Percentiles rank a stretch among this genome's conserved stretches.
These are phyloP conservation scores for Odontamblyopus rebecca DNA, from an alignment of 2,797 vertebrate genomes.

Conservation along the genomic window DNA sequence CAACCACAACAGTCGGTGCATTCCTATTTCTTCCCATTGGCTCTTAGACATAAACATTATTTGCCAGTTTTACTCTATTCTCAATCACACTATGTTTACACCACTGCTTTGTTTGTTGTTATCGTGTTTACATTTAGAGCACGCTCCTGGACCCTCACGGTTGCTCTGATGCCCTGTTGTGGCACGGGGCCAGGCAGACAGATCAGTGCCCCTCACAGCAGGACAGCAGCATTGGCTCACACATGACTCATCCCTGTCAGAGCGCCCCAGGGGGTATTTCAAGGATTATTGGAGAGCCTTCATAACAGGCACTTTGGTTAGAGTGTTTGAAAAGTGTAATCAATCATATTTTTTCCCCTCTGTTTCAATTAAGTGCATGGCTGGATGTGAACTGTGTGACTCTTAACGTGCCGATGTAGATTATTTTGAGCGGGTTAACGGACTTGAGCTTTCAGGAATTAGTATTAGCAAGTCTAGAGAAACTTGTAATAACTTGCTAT, in stretches of 20 bases:
- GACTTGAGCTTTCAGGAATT: constrained; percentile 6
- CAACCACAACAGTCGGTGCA: too few relatives aligned
- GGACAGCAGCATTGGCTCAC: constrained; percentile 24
- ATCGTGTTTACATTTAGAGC: neutral
- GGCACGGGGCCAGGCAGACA: constrained; percentile 59
- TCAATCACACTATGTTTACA: neutral
- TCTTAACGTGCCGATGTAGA: neutral
- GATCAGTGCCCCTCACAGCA: constrained; percentile 53
- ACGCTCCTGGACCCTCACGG: neutral
- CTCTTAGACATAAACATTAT: too few relatives aligned
- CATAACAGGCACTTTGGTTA: constrained; percentile 15
- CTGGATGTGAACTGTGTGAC: constrained; percentile 1
- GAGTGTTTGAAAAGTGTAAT: constrained; percentile 6
- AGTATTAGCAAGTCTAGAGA: constrained; percentile 8
- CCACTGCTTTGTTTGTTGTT: neutral
- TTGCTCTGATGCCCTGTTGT: constrained; percentile 24
- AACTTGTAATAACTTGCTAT: constrained; percentile 11
- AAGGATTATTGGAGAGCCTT: constrained; percentile 48
- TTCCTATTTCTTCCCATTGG: too few relatives aligned
- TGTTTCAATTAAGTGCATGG: neutral
- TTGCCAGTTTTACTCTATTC: too few relatives aligned
- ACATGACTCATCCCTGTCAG: constrained; percentile 57
- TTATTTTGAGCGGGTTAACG: constrained; percentile 13
- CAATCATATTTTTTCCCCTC: neutral
- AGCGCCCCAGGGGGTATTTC: constrained; percentile 41